Evolutionary conservation across 2,113 vertebrate species (phyloP).

Genomic region (Anarrhichthys ocellatus): DNA sequence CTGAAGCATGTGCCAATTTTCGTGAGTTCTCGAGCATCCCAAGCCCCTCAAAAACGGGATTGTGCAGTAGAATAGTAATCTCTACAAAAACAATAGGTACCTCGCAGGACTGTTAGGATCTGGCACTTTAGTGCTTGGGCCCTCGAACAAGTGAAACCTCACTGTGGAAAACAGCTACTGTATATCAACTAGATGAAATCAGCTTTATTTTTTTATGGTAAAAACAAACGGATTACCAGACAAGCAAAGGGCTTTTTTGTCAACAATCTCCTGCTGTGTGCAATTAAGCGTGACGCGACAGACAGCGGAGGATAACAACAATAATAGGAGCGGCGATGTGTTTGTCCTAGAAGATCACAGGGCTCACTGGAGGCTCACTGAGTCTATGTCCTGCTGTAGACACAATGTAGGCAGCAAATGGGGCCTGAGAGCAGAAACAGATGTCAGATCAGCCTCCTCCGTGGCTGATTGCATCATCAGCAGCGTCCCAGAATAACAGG

Average conservation of each 20-base stretch:
- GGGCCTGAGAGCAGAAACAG: constrained; percentile 69
- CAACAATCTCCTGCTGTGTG: constrained; percentile 51
- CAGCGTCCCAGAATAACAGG: constrained; percentile 18
- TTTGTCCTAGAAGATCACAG: constrained; percentile 41
- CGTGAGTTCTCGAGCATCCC: neutral
- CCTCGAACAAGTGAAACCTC: neutral
- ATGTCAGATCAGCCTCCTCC: constrained; percentile 56
- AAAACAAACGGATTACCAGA: constrained; percentile 52
- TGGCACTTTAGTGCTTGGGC: neutral
- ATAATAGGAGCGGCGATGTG: constrained; percentile 13
- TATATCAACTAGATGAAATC: neutral
- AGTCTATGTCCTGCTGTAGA: neutral
- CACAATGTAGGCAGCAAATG: constrained; percentile 27
- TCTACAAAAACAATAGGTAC: neutral
- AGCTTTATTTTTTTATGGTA: constrained; percentile 9
- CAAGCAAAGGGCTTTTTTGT: constrained; percentile 24
- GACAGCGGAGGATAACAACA: constrained; percentile 7
- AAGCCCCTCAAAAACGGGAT: neutral
- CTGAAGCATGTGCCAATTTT: neutral
- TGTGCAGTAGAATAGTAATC: neutral
- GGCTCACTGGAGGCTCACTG: neutral
- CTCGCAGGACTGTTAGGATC: neutral
- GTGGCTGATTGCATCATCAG: constrained; percentile 58
- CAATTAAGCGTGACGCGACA: constrained; percentile 40
- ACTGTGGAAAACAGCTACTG: neutral